A percentile compares a stretch with the other conserved stretches of the same genome.
Conservation (phyloP, 2,113 vertebrate species). For the Asarcornis scutulata region DNA sequence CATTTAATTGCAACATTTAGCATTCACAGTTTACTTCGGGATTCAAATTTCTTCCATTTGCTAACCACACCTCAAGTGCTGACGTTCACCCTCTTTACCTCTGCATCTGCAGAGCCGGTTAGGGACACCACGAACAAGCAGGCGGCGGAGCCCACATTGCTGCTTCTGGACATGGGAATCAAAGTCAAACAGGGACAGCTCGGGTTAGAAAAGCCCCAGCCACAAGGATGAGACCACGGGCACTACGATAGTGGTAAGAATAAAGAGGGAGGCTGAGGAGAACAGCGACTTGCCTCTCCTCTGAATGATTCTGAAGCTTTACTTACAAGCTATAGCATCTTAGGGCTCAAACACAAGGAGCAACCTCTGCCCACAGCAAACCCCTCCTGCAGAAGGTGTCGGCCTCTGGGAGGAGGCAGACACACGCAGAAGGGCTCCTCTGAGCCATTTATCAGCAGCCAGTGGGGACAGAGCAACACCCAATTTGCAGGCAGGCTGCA, state of each 20-base stretch:
- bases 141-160: neutral
- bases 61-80: accelerated
- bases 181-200: neutral
- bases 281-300: neutral
- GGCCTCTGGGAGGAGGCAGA: neutral
- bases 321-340: neutral
- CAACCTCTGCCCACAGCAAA: neutral
- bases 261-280: neutral
- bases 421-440: too few relatives aligned
- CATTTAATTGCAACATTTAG: neutral
- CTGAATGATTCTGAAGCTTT: neutral
- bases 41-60: neutral
- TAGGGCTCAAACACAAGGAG: neutral
- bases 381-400: neutral
- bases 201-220: accelerated
- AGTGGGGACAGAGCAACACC: too few relatives aligned
- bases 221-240: neutral
- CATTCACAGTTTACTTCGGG: neutral
- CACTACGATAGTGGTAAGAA: neutral
- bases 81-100: neutral
- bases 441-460: neutral
- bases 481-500: too few relatives aligned
- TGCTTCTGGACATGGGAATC: neutral
- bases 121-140: neutral
- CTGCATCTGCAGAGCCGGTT: neutral